Evolutionary conservation across 2,888 invertebrate genomes (phyloP).

Genomic region (Epinotia bilunana): DNA sequence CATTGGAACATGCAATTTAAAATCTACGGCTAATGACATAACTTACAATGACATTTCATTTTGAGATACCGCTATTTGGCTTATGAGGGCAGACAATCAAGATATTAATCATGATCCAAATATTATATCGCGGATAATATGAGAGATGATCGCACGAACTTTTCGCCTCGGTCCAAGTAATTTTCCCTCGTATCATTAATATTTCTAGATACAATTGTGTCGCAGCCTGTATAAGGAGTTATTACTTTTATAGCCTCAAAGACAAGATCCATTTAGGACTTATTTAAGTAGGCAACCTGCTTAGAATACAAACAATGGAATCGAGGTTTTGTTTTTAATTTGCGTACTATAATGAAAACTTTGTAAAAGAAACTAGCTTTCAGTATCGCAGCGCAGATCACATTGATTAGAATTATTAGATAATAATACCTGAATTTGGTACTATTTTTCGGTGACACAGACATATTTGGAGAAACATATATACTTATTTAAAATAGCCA

Average conservation of each 20-base stretch:
- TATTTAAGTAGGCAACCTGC: slow-evolving; percentile 2
- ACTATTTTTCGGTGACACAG: not conserved
- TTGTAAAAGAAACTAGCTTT: too few relatives aligned
- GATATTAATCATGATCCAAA: slow-evolving; percentile 16
- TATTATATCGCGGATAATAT: slow-evolving; percentile 10
- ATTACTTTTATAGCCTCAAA: slow-evolving; percentile 21
- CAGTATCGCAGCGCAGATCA: too few relatives aligned
- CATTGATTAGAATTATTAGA: too few relatives aligned
- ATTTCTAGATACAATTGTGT: slow-evolving; percentile 15
- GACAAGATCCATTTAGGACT: slow-evolving; percentile 19
- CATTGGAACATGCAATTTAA: too few relatives aligned
- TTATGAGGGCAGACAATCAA: too few relatives aligned
- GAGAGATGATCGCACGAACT: slow-evolving; percentile 3
- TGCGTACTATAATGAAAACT: not conserved
- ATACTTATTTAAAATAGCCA: not conserved
- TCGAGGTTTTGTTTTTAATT: slow-evolving; percentile 18
- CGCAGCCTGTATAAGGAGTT: slow-evolving; percentile 16
- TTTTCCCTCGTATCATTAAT: slow-evolving; percentile 29
- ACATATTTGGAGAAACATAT: not conserved
- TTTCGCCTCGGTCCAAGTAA: not conserved
- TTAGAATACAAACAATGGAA: slow-evolving; percentile 13
- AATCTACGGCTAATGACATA: too few relatives aligned
- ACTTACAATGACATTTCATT: too few relatives aligned
- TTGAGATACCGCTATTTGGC: too few relatives aligned
- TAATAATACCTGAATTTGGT: too few relatives aligned